phyloP scores from a whole-genome alignment of 2,113 vertebrate species.

The Clarias batrachus region DNA sequence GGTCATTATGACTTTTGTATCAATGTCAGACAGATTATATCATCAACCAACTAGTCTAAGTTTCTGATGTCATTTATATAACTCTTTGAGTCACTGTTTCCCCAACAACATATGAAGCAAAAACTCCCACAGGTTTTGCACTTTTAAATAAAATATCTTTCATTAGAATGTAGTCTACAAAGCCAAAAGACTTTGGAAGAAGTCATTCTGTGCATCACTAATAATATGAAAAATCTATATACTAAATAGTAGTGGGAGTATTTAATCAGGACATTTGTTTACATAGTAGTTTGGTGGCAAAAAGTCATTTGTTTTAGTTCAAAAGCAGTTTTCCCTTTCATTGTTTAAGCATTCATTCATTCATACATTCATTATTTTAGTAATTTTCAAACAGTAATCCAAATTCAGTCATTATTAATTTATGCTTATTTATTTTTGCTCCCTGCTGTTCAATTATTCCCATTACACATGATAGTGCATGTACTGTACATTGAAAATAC shows the following conservation, averaged over 20 bases:
- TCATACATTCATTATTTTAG: background rate
- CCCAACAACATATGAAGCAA: background rate
- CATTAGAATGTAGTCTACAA: background rate
- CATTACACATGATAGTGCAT: background rate
- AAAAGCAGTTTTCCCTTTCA: background rate
- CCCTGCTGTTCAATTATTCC: background rate
- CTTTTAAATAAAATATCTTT: background rate
- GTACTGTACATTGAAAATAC: background rate
- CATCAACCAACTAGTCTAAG: background rate
- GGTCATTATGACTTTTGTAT: background rate
- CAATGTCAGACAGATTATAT: slow-evolving; percentile 16
- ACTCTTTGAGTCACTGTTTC: background rate
- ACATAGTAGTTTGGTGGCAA: background rate
- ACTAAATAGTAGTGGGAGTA: background rate
- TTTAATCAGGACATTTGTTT: background rate
- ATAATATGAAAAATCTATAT: background rate
- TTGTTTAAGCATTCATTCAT: background rate
- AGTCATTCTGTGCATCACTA: background rate
- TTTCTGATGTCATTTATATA: background rate
- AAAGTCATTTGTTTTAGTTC: background rate
- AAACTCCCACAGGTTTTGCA: background rate
- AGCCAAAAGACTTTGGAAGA: background rate
- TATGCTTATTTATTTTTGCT: background rate
- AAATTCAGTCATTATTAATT: background rate
- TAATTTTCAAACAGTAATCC: background rate